A percentile compares a stretch with the other conserved stretches of the same genome.
These are phyloP conservation scores for Melieria crassipennis DNA, from an alignment of 2,888 invertebrate species.

Conservation along the genomic window DNA sequence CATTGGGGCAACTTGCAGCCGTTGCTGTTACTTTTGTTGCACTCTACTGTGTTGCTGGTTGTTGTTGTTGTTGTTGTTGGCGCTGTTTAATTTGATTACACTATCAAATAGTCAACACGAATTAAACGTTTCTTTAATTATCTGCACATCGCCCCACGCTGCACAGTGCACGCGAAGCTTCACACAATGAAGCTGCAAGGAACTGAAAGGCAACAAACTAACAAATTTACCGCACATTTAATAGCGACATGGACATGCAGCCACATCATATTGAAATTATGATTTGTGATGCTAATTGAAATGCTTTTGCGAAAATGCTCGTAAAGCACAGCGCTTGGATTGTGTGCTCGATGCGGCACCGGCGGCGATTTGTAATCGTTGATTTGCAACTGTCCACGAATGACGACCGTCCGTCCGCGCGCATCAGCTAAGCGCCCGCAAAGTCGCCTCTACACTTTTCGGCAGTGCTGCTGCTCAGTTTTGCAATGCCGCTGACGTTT, in stretches of 20 bases:
- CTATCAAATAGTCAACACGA: neutral
- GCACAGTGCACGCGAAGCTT: neutral
- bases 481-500: neutral
- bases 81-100: no score
- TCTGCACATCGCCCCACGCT: neutral
- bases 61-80: neutral
- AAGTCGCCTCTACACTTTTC: neutral
- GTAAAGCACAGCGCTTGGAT: neutral
- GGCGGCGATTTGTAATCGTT: neutral
- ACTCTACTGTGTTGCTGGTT: neutral
- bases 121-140: neutral
- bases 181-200: neutral
- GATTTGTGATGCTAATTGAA: neutral
- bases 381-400: neutral
- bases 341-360: neutral
- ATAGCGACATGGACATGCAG: no score
- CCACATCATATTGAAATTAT: no score
- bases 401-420: neutral
- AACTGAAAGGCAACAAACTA: no score
- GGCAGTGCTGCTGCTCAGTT: neutral
- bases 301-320: constrained; percentile 1
- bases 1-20: neutral
- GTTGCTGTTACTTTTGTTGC: neutral
- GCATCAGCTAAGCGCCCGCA: neutral
- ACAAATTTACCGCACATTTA: no score